phyloP scores from a whole-genome alignment of 2,113 vertebrate species.

The Salvator merianae region DNA sequence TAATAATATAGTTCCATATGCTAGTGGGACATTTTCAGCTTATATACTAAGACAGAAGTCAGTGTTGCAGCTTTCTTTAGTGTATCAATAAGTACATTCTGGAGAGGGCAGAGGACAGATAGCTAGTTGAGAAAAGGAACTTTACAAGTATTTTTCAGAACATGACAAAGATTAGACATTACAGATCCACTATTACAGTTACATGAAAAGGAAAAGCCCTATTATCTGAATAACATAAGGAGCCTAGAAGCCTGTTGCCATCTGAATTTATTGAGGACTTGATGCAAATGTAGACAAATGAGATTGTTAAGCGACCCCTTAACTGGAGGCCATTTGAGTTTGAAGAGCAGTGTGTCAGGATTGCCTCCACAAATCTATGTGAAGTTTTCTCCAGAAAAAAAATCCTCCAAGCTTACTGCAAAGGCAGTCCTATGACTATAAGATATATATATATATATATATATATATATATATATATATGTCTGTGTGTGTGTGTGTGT shows the following conservation, averaged over 20 bases:
- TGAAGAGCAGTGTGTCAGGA: conserved; percentile 68
- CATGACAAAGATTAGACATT: conserved; percentile 55
- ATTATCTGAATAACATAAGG: conserved; percentile 61
- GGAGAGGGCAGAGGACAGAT: not conserved
- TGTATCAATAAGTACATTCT: conserved; percentile 32
- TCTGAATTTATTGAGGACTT: conserved; percentile 71
- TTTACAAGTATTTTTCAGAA: conserved; percentile 52
- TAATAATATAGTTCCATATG: conserved; percentile 31
- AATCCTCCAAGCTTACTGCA: conserved; percentile 60
- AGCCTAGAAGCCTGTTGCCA: conserved; percentile 66
- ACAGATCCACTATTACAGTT: conserved; percentile 57
- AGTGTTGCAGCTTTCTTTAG: conserved; percentile 13
- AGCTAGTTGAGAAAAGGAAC: conserved; percentile 31
- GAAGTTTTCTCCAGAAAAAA: conserved; percentile 68
- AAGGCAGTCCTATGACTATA: conserved; percentile 58
- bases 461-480: too few species aligned
- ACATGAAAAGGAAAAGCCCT: conserved; percentile 39
- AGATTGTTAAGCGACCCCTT: conserved; percentile 70
- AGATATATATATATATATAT: conserved; percentile 67
- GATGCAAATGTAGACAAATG: conserved; percentile 74
- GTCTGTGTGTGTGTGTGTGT: too few species aligned
- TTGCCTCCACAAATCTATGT: conserved; percentile 67
- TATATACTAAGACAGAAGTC: conserved; percentile 38
- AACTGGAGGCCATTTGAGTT: conserved; percentile 71
- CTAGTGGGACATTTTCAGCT: conserved; percentile 12